Conservation (phyloP, 2,113 vertebrate species). For the Crotalus viridis region DNA sequence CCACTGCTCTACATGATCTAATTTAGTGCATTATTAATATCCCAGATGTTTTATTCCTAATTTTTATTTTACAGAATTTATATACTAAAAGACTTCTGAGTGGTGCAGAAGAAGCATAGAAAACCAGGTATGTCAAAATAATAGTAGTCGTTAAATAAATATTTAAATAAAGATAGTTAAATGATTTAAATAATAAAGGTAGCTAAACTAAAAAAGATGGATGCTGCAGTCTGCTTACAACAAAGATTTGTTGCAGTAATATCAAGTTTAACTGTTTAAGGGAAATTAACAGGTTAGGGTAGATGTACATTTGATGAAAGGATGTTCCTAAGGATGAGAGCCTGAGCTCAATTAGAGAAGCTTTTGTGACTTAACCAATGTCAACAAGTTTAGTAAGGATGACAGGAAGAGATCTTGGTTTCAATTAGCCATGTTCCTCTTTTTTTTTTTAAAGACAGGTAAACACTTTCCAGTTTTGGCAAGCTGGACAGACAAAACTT, state of each 20-base stretch:
- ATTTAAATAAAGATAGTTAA: background rate
- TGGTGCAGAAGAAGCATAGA: background rate
- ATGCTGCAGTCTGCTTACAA: background rate
- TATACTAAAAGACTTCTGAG: background rate
- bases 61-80: background rate
- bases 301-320: background rate
- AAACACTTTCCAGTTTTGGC: background rate
- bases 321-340: background rate
- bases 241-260: background rate
- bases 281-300: background rate
- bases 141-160: background rate
- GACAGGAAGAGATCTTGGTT: background rate
- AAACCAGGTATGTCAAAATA: background rate
- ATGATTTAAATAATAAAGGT: background rate
- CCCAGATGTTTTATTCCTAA: background rate
- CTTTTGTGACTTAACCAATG: background rate
- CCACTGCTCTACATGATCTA: background rate
- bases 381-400: background rate
- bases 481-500: background rate
- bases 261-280: background rate
- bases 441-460: background rate
- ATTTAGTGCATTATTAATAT: background rate
- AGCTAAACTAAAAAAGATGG: background rate
- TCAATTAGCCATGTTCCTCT: background rate
- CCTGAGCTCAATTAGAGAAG: background rate